Conservation (phyloP, 2,888 invertebrate genomes). For the Spilosoma lubricipeda region DNA sequence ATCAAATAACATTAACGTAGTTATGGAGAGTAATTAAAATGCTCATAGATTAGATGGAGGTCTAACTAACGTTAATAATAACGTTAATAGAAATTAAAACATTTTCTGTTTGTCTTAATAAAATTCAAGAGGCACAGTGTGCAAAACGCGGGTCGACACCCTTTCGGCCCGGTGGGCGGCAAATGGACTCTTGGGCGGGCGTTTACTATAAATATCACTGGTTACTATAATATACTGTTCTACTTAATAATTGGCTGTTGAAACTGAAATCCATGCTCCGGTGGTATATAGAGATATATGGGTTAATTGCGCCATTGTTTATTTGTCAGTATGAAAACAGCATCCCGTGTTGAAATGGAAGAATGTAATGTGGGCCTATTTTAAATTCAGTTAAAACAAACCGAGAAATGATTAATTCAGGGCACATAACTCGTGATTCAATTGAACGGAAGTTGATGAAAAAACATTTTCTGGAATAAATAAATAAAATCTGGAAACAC, state of each 20-base stretch:
- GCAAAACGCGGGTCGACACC: conserved; percentile 71
- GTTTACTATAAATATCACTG: conserved; percentile 72
- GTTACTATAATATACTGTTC: conserved; percentile 73
- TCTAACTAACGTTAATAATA: not conserved
- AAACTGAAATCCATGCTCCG: conserved; percentile 51
- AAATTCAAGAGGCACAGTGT: conserved; percentile 60
- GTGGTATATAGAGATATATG: conserved; percentile 34
- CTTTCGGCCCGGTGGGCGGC: conserved; percentile 72
- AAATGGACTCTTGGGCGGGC: conserved; percentile 73
- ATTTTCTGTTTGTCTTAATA: conserved; percentile 51
- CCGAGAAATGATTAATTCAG: not conserved
- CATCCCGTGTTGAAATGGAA: conserved; percentile 13
- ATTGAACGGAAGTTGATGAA: not conserved
- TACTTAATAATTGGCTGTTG: conserved; percentile 72
- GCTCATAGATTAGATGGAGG: not conserved
- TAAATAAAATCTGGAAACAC: not conserved
- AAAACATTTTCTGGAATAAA: not conserved
- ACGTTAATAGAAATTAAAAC: not conserved
- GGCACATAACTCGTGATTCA: not conserved
- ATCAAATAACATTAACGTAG: not conserved
- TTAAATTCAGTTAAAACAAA: conserved; percentile 24
- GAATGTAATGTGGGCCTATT: conserved; percentile 32
- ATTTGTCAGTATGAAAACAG: conserved; percentile 29
- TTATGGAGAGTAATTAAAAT: not conserved
- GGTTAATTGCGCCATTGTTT: conserved; percentile 47